phyloP scores from a whole-genome alignment of 2,113 vertebrate species.

The Gallinago jamesoni region DNA sequence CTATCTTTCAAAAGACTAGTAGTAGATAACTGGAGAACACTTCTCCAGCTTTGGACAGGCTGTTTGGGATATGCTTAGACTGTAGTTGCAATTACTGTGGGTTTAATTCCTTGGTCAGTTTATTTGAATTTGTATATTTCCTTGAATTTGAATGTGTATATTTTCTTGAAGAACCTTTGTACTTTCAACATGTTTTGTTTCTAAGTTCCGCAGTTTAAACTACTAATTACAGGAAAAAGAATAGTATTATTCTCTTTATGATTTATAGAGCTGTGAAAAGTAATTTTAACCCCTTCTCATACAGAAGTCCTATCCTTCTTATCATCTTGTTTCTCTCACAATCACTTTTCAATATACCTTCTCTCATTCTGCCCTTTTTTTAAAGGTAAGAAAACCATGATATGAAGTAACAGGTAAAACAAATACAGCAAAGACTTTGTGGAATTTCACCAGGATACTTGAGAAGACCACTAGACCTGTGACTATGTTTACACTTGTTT shows the following conservation, averaged over 20 bases:
- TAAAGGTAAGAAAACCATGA: background rate
- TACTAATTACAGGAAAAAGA: background rate
- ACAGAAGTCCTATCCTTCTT: background rate
- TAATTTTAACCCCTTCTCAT: background rate
- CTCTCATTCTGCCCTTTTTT: background rate
- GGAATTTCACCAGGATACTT: background rate
- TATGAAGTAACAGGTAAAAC: background rate
- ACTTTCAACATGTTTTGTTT: background rate
- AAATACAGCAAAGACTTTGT: background rate
- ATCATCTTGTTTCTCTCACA: background rate
- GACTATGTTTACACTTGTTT: rapidly evolving
- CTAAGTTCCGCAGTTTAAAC: background rate
- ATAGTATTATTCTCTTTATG: background rate
- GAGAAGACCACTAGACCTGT: background rate
- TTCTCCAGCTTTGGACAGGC: background rate
- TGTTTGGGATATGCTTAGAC: background rate
- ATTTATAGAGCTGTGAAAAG: background rate
- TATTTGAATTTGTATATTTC: background rate
- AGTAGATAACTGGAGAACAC: background rate
- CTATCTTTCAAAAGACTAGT: background rate
- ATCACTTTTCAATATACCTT: background rate
- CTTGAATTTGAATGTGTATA: background rate
- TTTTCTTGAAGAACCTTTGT: background rate
- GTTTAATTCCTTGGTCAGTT: background rate
- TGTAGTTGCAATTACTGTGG: background rate